Evolutionary conservation across 2,888 invertebrate species (phyloP).

Genomic region (Melinopterus prodromus): DNA sequence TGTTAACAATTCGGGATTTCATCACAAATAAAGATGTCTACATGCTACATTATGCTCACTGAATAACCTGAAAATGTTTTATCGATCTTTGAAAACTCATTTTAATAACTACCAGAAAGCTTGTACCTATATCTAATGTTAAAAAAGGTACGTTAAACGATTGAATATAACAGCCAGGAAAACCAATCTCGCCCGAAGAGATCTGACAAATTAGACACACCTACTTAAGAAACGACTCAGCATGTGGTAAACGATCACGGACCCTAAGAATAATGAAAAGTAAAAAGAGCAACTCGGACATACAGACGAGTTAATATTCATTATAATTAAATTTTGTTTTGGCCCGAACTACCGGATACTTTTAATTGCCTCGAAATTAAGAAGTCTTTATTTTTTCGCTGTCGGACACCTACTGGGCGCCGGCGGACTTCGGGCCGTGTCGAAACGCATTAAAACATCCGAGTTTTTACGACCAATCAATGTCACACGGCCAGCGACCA

Average conservation of each 20-base stretch:
- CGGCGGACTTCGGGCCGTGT: background rate
- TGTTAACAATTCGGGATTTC: too few relatives aligned
- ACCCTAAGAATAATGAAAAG: background rate
- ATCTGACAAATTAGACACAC: background rate
- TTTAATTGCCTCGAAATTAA: constrained; percentile 4
- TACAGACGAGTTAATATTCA: background rate
- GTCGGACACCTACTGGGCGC: background rate
- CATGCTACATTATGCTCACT: too few relatives aligned
- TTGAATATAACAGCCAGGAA: background rate
- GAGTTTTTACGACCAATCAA: background rate
- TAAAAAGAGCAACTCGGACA: background rate
- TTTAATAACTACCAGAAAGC: too few relatives aligned
- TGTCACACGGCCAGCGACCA: background rate
- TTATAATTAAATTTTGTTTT: background rate
- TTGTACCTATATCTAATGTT: too few relatives aligned
- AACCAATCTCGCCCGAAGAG: background rate
- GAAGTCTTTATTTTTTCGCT: background rate
- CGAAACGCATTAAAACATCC: background rate
- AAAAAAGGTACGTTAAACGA: background rate
- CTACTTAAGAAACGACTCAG: background rate
- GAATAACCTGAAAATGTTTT: too few relatives aligned
- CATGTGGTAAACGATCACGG: constrained; percentile 4
- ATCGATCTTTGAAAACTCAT: too few relatives aligned
- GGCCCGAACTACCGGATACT: background rate
- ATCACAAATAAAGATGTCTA: too few relatives aligned